Evolutionary conservation across 2,113 vertebrate genomes (phyloP).

Genomic region (Callipepla californica): DNA sequence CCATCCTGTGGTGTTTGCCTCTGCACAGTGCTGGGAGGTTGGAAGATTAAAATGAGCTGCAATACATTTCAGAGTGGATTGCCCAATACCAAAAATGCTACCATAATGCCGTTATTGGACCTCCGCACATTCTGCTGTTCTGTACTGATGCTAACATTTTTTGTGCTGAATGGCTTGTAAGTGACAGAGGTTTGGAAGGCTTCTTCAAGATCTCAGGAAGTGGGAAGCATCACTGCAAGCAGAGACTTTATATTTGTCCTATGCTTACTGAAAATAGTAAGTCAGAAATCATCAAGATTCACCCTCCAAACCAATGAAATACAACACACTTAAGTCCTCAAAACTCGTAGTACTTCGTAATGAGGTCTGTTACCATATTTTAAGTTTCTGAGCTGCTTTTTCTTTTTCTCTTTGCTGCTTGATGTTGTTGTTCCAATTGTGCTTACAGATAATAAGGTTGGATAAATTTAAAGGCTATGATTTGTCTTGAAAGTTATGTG

Average conservation of each 20-base stretch:
- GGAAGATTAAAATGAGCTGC: not conserved
- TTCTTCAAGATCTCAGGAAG: not conserved
- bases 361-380: not conserved
- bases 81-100: not conserved
- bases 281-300: slow-evolving; percentile 23
- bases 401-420: slow-evolving; percentile 6
- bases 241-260: not conserved
- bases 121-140: not conserved
- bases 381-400: not conserved
- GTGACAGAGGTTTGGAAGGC: not conserved
- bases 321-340: not conserved
- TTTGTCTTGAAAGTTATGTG: not conserved
- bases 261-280: slow-evolving; percentile 4
- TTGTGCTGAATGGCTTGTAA: not conserved
- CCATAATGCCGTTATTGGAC: not conserved
- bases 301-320: not conserved
- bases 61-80: not conserved
- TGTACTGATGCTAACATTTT: accelerated
- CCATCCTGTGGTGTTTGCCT: not conserved
- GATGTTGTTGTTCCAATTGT: not conserved
- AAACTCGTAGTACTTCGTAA: not conserved
- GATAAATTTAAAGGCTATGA: not conserved
- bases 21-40: accelerated
- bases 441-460: not conserved
- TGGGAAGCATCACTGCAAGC: not conserved